Evolutionary conservation across 1,140 invertebrate species (phyloP).

Genomic region (Drosophila albomicans): DNA sequence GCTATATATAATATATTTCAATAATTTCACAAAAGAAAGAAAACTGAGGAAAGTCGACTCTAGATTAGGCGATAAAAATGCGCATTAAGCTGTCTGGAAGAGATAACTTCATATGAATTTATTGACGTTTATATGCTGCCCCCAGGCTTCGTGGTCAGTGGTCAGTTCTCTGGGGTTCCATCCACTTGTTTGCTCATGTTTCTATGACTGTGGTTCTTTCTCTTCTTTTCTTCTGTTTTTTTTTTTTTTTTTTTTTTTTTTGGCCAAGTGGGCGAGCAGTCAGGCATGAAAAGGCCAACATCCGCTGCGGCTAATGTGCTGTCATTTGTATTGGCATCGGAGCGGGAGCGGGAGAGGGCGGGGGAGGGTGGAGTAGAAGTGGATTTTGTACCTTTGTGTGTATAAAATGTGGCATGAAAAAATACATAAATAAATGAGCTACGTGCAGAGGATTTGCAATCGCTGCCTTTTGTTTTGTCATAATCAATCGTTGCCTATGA

Average conservation of each 20-base stretch:
- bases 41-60: conserved; percentile 64
- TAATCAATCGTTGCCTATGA: conserved; percentile 54
- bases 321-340: conserved; percentile 58
- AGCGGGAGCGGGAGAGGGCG: conserved; percentile 17
- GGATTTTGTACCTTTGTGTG: conserved; percentile 62
- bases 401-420: conserved; percentile 54
- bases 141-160: conserved; percentile 45
- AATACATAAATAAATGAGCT: conserved; percentile 81
- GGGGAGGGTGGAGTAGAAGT: conserved; percentile 8
- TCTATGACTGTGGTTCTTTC: conserved; percentile 32
- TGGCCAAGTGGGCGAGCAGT: conserved; percentile 48
- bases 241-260: conserved; percentile 26
- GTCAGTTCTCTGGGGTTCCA: conserved; percentile 46
- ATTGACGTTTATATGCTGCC: conserved; percentile 55
- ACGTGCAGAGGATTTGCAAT: conserved; percentile 60
- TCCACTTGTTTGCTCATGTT: conserved; percentile 58
- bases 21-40: conserved; percentile 45
- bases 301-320: conserved; percentile 81
- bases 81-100: conserved; percentile 81
- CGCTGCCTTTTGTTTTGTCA: conserved; percentile 37
- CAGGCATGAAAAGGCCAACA: conserved; percentile 79
- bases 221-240: conserved; percentile 9
- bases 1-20: conserved; percentile 24
- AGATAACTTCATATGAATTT: conserved; percentile 83
- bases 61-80: conserved; percentile 80